phyloP scores from a whole-genome alignment of 2,113 vertebrate genomes.

The Engystomops pustulosus region DNA sequence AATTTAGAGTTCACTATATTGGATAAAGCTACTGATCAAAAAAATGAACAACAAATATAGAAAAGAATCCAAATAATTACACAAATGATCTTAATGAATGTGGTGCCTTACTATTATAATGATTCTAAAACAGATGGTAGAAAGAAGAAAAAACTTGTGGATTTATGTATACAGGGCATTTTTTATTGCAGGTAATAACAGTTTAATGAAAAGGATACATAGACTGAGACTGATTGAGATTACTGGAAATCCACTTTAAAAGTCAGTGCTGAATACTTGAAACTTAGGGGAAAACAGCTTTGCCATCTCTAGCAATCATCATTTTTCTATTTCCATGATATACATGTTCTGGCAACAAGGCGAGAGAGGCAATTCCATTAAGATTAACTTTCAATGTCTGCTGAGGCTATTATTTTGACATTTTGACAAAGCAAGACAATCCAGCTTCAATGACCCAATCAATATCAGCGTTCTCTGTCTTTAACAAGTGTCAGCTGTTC shows the following conservation, averaged over 20 bases:
- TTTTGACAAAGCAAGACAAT: conserved; percentile 58
- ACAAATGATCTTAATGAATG: background rate
- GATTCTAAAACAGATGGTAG: background rate
- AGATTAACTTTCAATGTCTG: conserved; percentile 53
- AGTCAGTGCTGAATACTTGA: background rate
- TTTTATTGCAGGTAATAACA: background rate
- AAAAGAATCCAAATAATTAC: too few species aligned
- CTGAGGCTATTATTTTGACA: conserved; percentile 57
- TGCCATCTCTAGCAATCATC: conserved; percentile 17
- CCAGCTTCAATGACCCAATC: conserved; percentile 56
- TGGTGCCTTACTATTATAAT: background rate
- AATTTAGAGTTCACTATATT: background rate
- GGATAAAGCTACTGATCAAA: too few species aligned
- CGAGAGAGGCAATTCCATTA: conserved; percentile 49
- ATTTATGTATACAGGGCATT: background rate
- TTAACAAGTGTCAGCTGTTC: conserved; percentile 51
- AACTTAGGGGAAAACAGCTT: conserved; percentile 26
- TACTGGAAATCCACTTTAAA: background rate
- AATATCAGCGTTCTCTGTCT: conserved; percentile 51
- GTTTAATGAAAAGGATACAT: background rate
- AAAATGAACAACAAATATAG: too few species aligned
- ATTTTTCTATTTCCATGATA: conserved; percentile 49
- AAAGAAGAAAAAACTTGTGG: background rate
- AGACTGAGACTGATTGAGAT: background rate
- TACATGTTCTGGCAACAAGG: conserved; percentile 41